These are phyloP conservation scores for Echiichthys vipera DNA, from an alignment of 2,797 vertebrate species.

Conservation along the genomic window DNA sequence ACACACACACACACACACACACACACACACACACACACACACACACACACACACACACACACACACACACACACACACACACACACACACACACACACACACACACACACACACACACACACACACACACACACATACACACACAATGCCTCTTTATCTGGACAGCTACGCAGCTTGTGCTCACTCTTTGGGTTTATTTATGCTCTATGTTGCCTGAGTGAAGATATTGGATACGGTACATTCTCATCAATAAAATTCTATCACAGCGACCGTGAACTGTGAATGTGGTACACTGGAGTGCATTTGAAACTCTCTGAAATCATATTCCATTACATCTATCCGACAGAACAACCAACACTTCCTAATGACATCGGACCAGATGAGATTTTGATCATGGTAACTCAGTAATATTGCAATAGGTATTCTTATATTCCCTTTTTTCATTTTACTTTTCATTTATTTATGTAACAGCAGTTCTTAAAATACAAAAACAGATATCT, in stretches of 20 bases:
- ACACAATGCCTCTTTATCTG: slow-evolving; percentile 25
- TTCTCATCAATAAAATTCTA: slow-evolving; percentile 39
- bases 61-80: neutral
- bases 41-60: neutral
- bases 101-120: neutral
- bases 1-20: neutral
- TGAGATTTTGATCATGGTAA: slow-evolving; percentile 41
- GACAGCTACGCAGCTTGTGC: slow-evolving; percentile 44
- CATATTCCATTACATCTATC: slow-evolving; percentile 40
- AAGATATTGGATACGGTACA: slow-evolving; percentile 47
- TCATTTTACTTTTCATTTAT: too few relatives aligned
- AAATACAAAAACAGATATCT: slow-evolving; percentile 36
- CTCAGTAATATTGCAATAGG: slow-evolving; percentile 6
- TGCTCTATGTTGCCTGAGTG: slow-evolving; percentile 37
- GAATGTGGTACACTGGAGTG: slow-evolving; percentile 21
- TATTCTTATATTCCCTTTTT: neutral
- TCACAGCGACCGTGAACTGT: slow-evolving; percentile 25
- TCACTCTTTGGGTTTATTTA: slow-evolving; percentile 53
- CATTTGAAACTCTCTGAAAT: slow-evolving; percentile 40
- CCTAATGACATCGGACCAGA: slow-evolving; percentile 29
- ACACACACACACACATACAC: neutral
- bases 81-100: neutral
- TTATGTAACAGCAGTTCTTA: neutral
- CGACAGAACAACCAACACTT: slow-evolving; percentile 41
- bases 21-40: neutral